Conservation (phyloP, 2,113 vertebrate species). For the Mastomys natalensis region DNA sequence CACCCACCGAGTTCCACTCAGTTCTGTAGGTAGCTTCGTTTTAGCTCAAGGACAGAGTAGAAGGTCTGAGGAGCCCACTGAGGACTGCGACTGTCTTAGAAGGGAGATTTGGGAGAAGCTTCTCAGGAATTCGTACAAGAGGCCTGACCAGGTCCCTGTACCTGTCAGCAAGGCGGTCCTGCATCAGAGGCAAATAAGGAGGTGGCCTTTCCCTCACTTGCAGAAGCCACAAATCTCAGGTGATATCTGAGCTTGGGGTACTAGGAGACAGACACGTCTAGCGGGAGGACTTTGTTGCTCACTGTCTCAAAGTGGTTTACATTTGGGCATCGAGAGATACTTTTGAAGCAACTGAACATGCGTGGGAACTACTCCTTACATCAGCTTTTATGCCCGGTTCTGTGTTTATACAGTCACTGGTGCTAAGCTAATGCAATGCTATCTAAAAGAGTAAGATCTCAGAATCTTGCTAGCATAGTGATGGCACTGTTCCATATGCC, state of each 20-base stretch:
- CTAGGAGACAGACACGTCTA: background rate
- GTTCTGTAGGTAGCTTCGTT: background rate
- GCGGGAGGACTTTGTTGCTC: background rate
- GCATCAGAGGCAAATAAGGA: background rate
- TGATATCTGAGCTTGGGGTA: too few relatives aligned
- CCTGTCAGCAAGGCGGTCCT: background rate
- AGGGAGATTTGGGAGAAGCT: background rate
- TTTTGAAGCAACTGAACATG: accelerated
- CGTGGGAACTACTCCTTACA: background rate
- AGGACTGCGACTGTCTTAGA: background rate
- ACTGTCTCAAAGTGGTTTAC: accelerated
- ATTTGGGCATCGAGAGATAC: accelerated
- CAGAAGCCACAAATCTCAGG: background rate
- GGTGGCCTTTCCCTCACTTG: background rate
- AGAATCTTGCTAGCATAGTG: background rate
- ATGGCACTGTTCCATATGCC: background rate
- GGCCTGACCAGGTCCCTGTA: background rate
- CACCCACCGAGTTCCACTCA: background rate
- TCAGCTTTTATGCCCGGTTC: background rate
- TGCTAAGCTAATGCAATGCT: background rate
- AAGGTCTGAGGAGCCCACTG: background rate
- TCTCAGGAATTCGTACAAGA: background rate
- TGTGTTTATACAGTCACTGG: background rate
- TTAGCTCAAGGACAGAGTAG: background rate
- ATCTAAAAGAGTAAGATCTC: background rate